Conservation (phyloP, 2,797 vertebrate species). For the Lerista edwardsae region DNA sequence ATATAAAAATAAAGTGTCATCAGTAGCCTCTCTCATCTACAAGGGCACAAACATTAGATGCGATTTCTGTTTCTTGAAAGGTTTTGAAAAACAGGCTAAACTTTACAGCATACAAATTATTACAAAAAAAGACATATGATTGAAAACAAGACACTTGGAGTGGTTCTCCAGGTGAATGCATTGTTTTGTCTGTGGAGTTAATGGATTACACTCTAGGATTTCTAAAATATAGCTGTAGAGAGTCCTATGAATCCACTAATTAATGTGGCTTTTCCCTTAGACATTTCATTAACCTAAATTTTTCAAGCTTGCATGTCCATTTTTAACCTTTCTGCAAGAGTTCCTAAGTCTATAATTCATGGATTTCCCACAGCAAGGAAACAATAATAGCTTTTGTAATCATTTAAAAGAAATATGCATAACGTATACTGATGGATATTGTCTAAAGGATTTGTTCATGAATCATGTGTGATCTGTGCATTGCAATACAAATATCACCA, state of each 20-base stretch:
- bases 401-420: slow-evolving; percentile 51
- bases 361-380: slow-evolving; percentile 60
- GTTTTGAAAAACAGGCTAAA: slow-evolving; percentile 32
- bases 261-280: slow-evolving; percentile 63
- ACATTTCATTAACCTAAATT: slow-evolving; percentile 77
- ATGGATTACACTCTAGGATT: slow-evolving; percentile 57
- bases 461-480: not conserved
- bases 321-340: slow-evolving; percentile 71
- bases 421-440: slow-evolving; percentile 59
- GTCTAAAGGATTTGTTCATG: slow-evolving; percentile 40
- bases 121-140: slow-evolving; percentile 23
- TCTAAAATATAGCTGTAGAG: slow-evolving; percentile 70
- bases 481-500: not conserved
- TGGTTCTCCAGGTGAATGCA: slow-evolving; percentile 44
- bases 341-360: slow-evolving; percentile 66
- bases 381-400: slow-evolving; percentile 50
- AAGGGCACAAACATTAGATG: slow-evolving; percentile 38
- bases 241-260: slow-evolving; percentile 71
- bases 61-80: slow-evolving; percentile 41
- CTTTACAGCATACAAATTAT: slow-evolving; percentile 53
- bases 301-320: slow-evolving; percentile 57
- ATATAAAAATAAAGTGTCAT: slow-evolving; percentile 28
- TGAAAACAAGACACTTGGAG: slow-evolving; percentile 47
- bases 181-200: slow-evolving; percentile 39
- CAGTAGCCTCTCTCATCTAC: slow-evolving; percentile 35